Conservation (phyloP, 2,113 vertebrate genomes). For the Anolis carolinensis region DNA sequence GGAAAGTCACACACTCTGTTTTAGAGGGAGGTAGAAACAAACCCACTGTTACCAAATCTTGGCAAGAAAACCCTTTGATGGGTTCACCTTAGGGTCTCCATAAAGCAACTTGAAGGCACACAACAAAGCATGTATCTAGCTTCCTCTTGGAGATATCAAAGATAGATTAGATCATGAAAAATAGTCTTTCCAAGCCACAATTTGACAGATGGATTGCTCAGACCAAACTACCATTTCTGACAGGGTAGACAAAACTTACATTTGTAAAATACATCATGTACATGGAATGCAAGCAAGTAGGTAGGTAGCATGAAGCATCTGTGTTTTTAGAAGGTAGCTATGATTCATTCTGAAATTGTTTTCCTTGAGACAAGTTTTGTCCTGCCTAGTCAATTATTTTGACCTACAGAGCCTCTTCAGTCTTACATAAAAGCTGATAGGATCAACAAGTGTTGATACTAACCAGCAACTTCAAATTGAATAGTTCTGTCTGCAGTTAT, state of each 20-base stretch:
- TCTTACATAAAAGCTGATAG: not conserved
- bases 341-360: not conserved
- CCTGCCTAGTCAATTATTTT: not conserved
- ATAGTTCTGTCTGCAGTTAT: not conserved
- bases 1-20: too few species aligned
- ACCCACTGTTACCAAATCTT: too few species aligned
- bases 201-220: not conserved
- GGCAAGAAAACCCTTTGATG: too few species aligned
- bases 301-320: not conserved
- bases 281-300: not conserved
- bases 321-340: slow-evolving; percentile 2
- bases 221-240: not conserved
- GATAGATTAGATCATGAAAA: not conserved
- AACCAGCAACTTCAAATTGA: not conserved
- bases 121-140: not conserved
- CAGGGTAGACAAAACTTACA: not conserved
- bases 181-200: not conserved
- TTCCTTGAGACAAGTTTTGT: slow-evolving; percentile 16
- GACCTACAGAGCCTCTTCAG: not conserved
- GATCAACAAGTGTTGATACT: not conserved
- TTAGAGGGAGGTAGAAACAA: too few species aligned
- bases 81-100: too few species aligned
- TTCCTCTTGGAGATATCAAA: too few species aligned
- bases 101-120: too few species aligned
- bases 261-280: too few species aligned